Base-by-base conservation (phyloP, 2,888 invertebrate genomes). In the Platycheirus albimanus region DNA sequence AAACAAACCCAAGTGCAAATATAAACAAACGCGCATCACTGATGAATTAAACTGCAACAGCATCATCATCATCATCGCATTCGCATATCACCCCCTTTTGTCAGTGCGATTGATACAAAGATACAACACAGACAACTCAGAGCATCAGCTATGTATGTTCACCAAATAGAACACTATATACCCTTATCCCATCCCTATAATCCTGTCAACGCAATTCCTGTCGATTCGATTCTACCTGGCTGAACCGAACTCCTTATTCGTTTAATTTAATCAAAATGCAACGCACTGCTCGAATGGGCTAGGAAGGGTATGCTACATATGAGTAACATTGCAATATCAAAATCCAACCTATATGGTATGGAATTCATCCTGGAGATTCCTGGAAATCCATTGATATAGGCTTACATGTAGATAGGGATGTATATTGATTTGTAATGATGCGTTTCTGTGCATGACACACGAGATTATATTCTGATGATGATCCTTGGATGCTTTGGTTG, bases 201-300 rank as follows among this genome's bases (percentile, higher is more conserved):
- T 63, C 81, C 70, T 71, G 80, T 83, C 83, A 72, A 66, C 71
- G 49, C 77, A 83, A 63, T 63, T 77, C 63, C 71, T 67, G 81
- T 28, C 63, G 61, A 41, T 83, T 28, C 63, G 61, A 41, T 83
- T 78, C 56, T 69, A 83, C 77, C 77, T 78, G 83, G 30, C 2
- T 69, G 63, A 49, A 49, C 10, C 11, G 15, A 49, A 33, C 28
- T 78, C 63, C 83, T 78, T n/a, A n/a, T n/a, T 78, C 83, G 74
- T 58, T 83, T 83, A 83, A 72, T 83, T 72, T 83, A 78, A 83
- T 83, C 72, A 83, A 83, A 83, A 69, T 83, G 83, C 78, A 78
- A 83, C 67, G 67, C 72, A 69, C 1, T 64, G 52, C 63, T 63
- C 43, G 54, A 17, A 49, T 71, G 54, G 28, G 8, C 8, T 3